Conservation (phyloP, 1,140 invertebrate species). For the Pachypeltis micranthus region DNA sequence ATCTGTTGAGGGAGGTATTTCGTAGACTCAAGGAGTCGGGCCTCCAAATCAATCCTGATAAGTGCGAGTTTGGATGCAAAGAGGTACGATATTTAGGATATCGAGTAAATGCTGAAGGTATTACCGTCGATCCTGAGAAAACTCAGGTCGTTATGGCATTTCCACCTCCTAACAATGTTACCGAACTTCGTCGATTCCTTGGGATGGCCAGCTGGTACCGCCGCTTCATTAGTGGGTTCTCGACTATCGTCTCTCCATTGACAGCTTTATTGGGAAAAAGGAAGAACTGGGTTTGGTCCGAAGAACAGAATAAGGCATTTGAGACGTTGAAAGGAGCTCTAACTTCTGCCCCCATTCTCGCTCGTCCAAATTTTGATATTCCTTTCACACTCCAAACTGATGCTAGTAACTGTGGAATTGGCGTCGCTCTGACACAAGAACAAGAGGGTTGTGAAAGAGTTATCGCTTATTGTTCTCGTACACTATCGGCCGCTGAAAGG, state of each 20-base stretch:
- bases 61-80: too few relatives aligned
- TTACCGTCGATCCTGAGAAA: conserved; percentile 10
- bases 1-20: background rate
- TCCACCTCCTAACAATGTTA: too few relatives aligned
- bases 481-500: conserved; percentile 31
- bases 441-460: conserved; percentile 25
- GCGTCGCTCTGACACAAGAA: conserved; percentile 28
- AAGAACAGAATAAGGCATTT: conserved; percentile 22
- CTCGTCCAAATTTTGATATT: conserved; percentile 26
- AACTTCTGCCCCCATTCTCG: conserved; percentile 17
- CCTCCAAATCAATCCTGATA: background rate
- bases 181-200: conserved; percentile 37
- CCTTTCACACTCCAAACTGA: conserved; percentile 29
- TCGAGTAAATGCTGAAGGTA: too few relatives aligned
- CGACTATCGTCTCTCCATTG: conserved; percentile 31
- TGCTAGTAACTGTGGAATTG: conserved; percentile 28
- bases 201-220: conserved; percentile 37
- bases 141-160: conserved; percentile 24
- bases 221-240: conserved; percentile 36
- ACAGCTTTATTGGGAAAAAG: conserved; percentile 26
- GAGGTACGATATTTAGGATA: background rate
- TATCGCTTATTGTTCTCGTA: conserved; percentile 36
- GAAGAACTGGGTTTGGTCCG: conserved; percentile 21
- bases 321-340: conserved; percentile 26
- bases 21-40: background rate